Evolutionary conservation across 2,113 vertebrate species (phyloP), one percentile per base, ranked within the genome.

Genomic region (Neomonachus schauinslandi): DNA sequence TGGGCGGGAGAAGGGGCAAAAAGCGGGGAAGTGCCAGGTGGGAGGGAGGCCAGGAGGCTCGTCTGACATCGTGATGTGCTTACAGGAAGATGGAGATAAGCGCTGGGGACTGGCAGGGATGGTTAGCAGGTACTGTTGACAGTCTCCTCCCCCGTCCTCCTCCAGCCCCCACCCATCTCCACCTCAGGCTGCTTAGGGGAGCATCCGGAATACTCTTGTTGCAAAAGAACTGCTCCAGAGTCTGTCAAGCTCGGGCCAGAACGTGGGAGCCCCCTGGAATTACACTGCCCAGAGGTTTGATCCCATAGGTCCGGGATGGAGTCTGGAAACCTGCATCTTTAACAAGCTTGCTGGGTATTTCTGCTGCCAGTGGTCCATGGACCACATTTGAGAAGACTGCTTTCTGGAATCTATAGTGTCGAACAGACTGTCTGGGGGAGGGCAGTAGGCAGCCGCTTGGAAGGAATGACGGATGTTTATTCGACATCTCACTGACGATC

Each of bases 111-210:
- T 39, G 12, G 39, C 3, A 12, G 36, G 9, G 63, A 80, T 24
- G 63, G 31, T 81, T 42, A 21, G 46, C n/a, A 28, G 24, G 21
- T 15, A 16, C 33, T 10, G 13, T 76, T 16, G 28, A 59, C 42
- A n/a, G 21, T 61, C 4, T 1, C 0, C 5, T 22, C 7, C 19
- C 36, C 4, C 7, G 1, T 1, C 7, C 6, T 46, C 0, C 1
- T 16, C 4, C 18, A 4, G 11, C 16, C 16, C 2, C 39, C 16
- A 0, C 46, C 22, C 13, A 2, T 74, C 59, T 82, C 12, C 6
- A 69, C 8, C 42, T n/a, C 15, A 42, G 31, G 31, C 15, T 69
- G 65, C 76, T 65, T 55, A 36, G 19, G 59, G 76, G 33, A 63
- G 80, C 18, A 18, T 15, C 42, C 0, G 1, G 14, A 39, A 19